Base-by-base conservation (phyloP, 2,888 invertebrate genomes). In the Catocala sponsa region DNA sequence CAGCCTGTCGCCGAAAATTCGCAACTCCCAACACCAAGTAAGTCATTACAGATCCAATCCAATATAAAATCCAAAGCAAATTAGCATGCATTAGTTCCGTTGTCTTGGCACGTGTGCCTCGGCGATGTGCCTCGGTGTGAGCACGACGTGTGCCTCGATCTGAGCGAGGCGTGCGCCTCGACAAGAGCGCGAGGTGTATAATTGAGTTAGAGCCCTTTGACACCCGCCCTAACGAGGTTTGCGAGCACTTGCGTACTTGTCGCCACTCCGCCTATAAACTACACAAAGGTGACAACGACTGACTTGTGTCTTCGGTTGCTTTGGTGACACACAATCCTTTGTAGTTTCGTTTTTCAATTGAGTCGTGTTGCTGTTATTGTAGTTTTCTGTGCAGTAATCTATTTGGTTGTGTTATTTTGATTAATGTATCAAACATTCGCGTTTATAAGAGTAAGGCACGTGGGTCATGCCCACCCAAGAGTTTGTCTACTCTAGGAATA, bases 201-300 rank as follows among this genome's bases (percentile, higher is more conserved):
- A 94, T 94, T 90, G 88, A 90, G 92, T 94, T 92, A 92, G 82
- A 85, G 89, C 89, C 91, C 94, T 93, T 92, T 92, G 94, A 92
- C 92, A 87, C 91, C 89, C 88, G 87, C 83, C 86, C 80, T 94
- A 94, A 94, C 91, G 87, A 93, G 90, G 92, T 93, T 93, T 90
- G 86, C 82, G 76, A 79, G 65, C 87, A 89, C 90, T 89, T 88
- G 89, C 85, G 81, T 83, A 70, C 68, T 38, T 47, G 51, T 63
- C 63, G 57, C 52, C 52, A 51, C 66, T 64, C 35, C 33, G 58
- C 52, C 61, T 53, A 63, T 63, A 63, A 63, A 58, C 63, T 58
- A 67, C 61, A 63, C 63, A 63, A 53, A 55, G 51, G 57, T 55
- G 68, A 62, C 67, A 72, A 72, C 69, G 49, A 62, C 54, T 33